phyloP scores from a whole-genome alignment of 2,888 invertebrate species.

The Plebejus argus region DNA sequence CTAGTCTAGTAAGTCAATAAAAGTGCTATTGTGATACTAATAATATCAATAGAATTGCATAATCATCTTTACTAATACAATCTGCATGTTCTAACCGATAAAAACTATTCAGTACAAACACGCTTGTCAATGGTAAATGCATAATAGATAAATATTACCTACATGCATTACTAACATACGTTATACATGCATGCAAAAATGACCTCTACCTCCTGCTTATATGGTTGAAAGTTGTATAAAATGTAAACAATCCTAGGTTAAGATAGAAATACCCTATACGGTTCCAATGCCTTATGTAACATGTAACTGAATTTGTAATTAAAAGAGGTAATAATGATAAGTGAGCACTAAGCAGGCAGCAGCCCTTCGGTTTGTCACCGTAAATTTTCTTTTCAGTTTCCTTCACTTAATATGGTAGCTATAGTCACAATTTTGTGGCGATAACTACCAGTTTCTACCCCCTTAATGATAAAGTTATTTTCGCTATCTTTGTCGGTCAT shows the following conservation, averaged over 20 bases:
- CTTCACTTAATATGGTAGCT: background rate
- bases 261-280: background rate
- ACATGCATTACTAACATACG: constrained; percentile 20
- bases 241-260: background rate
- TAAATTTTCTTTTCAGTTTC: background rate
- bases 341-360: background rate
- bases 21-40: background rate
- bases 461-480: no score
- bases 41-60: background rate
- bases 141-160: background rate
- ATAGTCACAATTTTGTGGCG: background rate
- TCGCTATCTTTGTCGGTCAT: no score
- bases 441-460: no score
- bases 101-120: background rate
- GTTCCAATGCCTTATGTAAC: background rate
- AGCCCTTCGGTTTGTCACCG: background rate
- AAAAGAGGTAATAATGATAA: background rate
- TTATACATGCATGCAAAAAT: background rate
- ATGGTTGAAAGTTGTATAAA: background rate
- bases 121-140: constrained; percentile 1
- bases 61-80: background rate
- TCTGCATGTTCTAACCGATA: background rate
- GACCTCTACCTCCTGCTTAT: background rate
- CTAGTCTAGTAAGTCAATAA: no score
- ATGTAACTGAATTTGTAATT: background rate